Percentiles rank a stretch among this genome's conserved stretches.
phyloP scores from a whole-genome alignment of 2,888 invertebrate genomes.

The Cancer borealis region DNA sequence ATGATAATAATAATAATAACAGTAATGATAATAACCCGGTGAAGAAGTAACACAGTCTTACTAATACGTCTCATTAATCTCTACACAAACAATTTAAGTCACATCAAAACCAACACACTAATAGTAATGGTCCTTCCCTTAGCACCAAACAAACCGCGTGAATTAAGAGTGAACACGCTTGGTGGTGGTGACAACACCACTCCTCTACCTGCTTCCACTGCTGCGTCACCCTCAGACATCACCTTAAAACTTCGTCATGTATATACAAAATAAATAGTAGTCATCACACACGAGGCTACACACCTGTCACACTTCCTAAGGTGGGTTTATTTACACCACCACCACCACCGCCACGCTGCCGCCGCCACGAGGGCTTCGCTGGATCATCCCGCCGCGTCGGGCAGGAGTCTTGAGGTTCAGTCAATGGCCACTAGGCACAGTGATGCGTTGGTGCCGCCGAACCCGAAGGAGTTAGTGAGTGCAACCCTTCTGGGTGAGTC shows the following conservation, averaged over 20 bases:
- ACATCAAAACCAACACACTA: no score
- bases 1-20: no score
- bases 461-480: constrained; percentile 98
- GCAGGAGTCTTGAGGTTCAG: background rate
- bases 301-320: background rate
- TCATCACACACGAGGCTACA: background rate
- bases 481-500: constrained; percentile 82
- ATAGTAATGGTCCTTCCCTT: no score
- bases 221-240: background rate
- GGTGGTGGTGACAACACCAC: no score
- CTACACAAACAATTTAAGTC: no score
- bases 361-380: background rate
- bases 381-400: background rate
- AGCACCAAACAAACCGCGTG: no score
- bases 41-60: no score
- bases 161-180: no score
- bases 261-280: background rate
- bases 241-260: background rate
- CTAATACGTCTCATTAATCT: no score
- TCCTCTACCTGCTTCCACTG: background rate
- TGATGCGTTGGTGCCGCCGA: constrained; percentile 98
- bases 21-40: no score
- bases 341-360: background rate
- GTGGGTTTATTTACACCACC: no score
- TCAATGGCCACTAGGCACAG: constrained; percentile 80